These are phyloP conservation scores for Champsocephalus gunnari DNA, from an alignment of 2,797 vertebrate species.

Conservation along the genomic window DNA sequence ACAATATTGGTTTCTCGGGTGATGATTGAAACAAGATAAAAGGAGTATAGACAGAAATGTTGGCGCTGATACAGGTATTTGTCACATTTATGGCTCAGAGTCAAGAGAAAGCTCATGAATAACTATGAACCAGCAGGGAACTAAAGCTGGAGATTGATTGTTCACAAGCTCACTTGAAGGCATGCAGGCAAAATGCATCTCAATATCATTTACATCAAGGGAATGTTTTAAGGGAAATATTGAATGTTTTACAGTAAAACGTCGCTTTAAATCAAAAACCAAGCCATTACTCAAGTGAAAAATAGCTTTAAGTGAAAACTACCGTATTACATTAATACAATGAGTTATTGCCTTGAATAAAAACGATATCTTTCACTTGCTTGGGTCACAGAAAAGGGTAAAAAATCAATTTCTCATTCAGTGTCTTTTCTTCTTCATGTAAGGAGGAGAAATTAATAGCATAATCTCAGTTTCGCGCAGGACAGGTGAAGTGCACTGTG, in stretches of 20 bases:
- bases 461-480: neutral
- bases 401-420: neutral
- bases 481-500: neutral
- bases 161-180: constrained; percentile 20
- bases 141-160: constrained; percentile 27
- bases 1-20: neutral
- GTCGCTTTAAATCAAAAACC: constrained; percentile 36
- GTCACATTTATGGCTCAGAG: neutral
- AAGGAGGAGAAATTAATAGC: neutral
- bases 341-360: constrained; percentile 23
- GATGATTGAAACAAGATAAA: neutral
- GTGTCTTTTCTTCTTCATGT: neutral
- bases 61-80: no score
- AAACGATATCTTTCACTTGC: constrained; percentile 22
- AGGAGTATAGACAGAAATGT: neutral
- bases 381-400: constrained; percentile 6
- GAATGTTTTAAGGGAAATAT: constrained; percentile 22
- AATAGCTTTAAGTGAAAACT: constrained; percentile 25
- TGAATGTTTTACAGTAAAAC: constrained; percentile 23
- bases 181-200: constrained; percentile 14
- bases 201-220: constrained; percentile 27
- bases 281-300: constrained; percentile 33
- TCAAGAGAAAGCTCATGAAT: constrained; percentile 6
- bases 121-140: constrained; percentile 2
- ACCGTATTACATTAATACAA: constrained; percentile 8